phyloP scores from a whole-genome alignment of 2,888 invertebrate genomes.

The Urechis unicinctus region DNA sequence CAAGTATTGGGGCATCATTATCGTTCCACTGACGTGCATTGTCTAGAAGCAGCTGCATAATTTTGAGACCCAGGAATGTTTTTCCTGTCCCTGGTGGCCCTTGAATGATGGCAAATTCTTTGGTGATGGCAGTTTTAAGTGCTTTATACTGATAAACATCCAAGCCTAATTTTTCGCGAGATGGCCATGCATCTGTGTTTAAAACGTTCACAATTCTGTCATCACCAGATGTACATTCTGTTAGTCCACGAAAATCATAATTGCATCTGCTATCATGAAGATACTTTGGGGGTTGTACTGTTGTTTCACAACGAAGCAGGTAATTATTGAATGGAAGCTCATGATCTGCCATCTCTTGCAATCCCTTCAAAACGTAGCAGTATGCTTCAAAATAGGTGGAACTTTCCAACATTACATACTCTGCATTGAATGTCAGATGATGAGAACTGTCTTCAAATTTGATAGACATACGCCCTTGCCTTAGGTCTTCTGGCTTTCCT shows the following conservation, averaged over 20 bases:
- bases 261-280: neutral
- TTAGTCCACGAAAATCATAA: too few species aligned
- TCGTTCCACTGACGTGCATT: slow-evolving; percentile 3
- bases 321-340: slow-evolving; percentile 65
- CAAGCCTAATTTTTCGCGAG: neutral
- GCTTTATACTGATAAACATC: neutral
- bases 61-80: too few species aligned
- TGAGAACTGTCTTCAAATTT: slow-evolving; percentile 17
- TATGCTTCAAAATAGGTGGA: slow-evolving; percentile 74
- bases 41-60: too few species aligned
- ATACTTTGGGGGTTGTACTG: slow-evolving; percentile 15
- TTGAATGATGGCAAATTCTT: slow-evolving; percentile 41
- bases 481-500: slow-evolving; percentile 48
- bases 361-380: slow-evolving; percentile 62
- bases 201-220: neutral
- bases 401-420: slow-evolving; percentile 63
- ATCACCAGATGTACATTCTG: neutral
- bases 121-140: slow-evolving; percentile 34
- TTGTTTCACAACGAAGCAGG: slow-evolving; percentile 56
- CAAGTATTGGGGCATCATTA: slow-evolving; percentile 58
- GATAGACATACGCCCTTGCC: slow-evolving; percentile 35
- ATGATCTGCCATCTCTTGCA: slow-evolving; percentile 54
- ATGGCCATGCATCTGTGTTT: neutral
- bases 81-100: too few species aligned
- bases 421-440: too few species aligned